Conservation (phyloP, 2,113 vertebrate species). For the Pelmatolapia mariae region DNA sequence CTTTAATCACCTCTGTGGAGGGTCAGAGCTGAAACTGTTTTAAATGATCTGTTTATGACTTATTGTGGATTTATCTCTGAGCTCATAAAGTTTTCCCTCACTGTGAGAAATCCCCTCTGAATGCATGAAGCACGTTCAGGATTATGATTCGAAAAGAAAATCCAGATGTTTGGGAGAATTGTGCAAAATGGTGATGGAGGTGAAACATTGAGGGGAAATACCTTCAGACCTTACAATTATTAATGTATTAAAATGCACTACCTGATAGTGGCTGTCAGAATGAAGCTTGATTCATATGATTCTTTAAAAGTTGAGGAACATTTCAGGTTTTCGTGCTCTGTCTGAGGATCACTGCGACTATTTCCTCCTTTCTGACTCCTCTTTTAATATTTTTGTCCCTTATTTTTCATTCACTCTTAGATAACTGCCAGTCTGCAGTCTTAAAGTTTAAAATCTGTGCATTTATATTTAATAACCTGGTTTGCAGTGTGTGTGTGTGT, state of each 20-base stretch:
- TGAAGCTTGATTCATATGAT: not conserved
- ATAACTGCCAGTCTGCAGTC: not conserved
- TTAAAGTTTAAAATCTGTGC: not conserved
- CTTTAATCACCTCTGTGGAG: not conserved
- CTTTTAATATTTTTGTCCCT: not conserved
- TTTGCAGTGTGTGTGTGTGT: not conserved
- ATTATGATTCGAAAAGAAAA: not conserved
- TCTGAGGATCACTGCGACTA: not conserved
- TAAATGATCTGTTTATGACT: not conserved
- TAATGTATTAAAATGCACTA: not conserved
- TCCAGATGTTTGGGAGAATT: not conserved
- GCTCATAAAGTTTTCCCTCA: not conserved
- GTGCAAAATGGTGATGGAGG: not conserved
- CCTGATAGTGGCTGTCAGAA: not conserved
- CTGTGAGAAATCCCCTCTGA: not conserved
- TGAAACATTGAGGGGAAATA: not conserved
- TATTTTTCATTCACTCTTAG: not conserved
- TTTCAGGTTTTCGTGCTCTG: not conserved
- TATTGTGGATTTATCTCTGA: not conserved
- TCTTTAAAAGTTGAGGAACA: fast-evolving
- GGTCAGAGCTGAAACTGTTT: not conserved
- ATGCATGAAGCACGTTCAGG: not conserved
- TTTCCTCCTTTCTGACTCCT: not conserved
- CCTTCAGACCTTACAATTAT: fast-evolving
- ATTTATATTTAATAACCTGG: not conserved